A percentile compares a stretch with the other conserved stretches of the same genome.
Conservation (phyloP, 35 echinoderm and acorn worm genomes). For the Holothuria glaberrima region DNA sequence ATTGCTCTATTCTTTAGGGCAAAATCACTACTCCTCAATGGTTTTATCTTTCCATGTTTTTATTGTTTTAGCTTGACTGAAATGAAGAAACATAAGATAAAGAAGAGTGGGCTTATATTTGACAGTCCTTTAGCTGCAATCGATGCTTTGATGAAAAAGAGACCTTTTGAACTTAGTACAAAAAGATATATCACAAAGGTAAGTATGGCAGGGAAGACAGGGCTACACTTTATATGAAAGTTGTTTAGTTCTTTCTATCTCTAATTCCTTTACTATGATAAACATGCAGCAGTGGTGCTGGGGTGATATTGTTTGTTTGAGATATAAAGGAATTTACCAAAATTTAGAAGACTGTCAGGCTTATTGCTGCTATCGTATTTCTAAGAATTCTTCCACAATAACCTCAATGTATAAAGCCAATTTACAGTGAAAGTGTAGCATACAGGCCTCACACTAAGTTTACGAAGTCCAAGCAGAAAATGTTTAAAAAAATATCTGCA, state of each 20-base stretch:
- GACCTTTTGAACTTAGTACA: conserved; percentile 56
- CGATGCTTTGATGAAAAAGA: conserved; percentile 69
- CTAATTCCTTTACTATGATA: too few species aligned
- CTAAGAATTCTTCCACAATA: neutral
- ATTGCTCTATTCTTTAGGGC: neutral
- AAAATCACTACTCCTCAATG: neutral
- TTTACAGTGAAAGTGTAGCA: too few species aligned
- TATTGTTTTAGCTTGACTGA: conserved; percentile 66
- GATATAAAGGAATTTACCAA: too few species aligned
- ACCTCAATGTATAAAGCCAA: too few species aligned
- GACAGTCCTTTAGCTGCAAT: conserved; percentile 67
- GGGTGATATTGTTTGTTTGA: too few species aligned
- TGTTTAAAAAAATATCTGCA: too few species aligned
- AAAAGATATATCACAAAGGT: conserved; percentile 81
- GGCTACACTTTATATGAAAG: neutral
- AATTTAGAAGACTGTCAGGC: too few species aligned
- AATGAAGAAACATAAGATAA: conserved; percentile 72
- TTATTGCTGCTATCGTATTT: neutral
- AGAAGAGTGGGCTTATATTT: conserved; percentile 75
- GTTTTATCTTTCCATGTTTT: conserved; percentile 19
- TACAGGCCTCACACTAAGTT: too few species aligned
- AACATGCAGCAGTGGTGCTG: too few species aligned
- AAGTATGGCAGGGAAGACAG: neutral
- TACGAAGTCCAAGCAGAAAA: too few species aligned
- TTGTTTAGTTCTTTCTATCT: neutral